These are phyloP conservation scores for Silurus meridionalis DNA, from an alignment of 2,113 vertebrate species.

Conservation along the genomic window DNA sequence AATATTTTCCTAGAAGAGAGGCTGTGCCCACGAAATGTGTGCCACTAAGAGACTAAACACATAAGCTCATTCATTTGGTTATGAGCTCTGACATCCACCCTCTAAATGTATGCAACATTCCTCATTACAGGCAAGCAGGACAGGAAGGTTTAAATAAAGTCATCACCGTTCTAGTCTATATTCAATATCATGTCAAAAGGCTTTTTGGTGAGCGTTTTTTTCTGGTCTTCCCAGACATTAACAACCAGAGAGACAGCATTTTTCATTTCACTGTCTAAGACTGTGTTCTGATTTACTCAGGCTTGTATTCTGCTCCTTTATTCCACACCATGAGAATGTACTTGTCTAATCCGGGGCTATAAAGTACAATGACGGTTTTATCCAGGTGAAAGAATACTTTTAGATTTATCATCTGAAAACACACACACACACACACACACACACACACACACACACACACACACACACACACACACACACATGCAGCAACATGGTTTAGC, in stretches of 20 bases:
- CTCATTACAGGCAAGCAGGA: background rate
- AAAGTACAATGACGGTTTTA: constrained; percentile 36
- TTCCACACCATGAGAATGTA: constrained; percentile 14
- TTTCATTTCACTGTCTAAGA: constrained; percentile 2
- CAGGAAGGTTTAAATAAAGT: background rate
- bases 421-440: constrained; percentile 27
- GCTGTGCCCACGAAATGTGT: background rate
- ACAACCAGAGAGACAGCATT: background rate
- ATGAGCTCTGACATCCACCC: background rate
- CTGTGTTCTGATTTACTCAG: constrained; percentile 16
- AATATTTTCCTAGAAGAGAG: background rate
- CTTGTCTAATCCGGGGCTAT: constrained; percentile 12
- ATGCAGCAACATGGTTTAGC: constrained; percentile 59
- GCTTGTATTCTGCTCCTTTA: constrained; percentile 3
- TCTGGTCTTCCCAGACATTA: background rate
- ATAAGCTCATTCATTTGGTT: constrained; percentile 17
- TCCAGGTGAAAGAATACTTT: constrained; percentile 46
- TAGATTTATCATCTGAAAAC: constrained; percentile 60
- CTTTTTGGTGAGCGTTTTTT: background rate
- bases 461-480: too few relatives aligned
- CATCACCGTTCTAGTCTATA: background rate
- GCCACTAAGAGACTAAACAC: constrained; percentile 16
- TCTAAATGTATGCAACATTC: background rate
- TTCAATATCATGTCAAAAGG: background rate
- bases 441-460: too few relatives aligned